A percentile compares a stretch with the other conserved stretches of the same genome.
Conservation (phyloP, 2,797 vertebrate species). For the Scyliorhinus canicula region DNA sequence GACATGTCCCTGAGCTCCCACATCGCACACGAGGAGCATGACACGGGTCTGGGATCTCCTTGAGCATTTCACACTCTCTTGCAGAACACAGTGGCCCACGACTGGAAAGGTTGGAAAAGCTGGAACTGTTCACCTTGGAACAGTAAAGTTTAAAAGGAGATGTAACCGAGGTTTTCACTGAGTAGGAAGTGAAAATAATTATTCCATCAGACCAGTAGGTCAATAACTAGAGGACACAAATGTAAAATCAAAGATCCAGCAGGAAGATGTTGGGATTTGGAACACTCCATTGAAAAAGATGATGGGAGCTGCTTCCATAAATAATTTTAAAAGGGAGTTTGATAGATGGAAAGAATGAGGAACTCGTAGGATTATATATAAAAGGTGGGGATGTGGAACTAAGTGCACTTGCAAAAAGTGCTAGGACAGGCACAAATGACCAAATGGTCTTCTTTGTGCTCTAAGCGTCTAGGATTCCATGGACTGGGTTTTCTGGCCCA, state of each 20-base stretch:
- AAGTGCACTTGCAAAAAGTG: neutral
- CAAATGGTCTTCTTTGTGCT: neutral
- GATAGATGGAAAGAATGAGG: neutral
- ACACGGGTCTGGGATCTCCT: too few relatives aligned
- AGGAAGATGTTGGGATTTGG: neutral
- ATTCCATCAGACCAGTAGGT: neutral
- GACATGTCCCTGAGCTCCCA: too few relatives aligned
- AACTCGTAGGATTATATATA: neutral
- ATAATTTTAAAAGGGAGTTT: neutral
- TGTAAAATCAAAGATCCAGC: neutral
- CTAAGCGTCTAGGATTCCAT: too few relatives aligned
- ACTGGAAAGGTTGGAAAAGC: too few relatives aligned
- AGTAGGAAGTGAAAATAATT: neutral
- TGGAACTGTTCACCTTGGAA: too few relatives aligned
- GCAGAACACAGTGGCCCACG: too few relatives aligned
- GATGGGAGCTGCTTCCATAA: neutral
- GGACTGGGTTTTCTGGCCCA: too few relatives aligned
- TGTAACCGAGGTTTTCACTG: neutral
- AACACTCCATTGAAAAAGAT: neutral
- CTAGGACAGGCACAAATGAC: neutral
- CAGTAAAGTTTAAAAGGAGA: neutral
- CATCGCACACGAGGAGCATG: too few relatives aligned
- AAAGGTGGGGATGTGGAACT: neutral
- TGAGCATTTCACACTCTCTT: too few relatives aligned
- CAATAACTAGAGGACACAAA: neutral